phyloP scores from a whole-genome alignment of 2,888 invertebrate species.

The Callimorpha dominula region DNA sequence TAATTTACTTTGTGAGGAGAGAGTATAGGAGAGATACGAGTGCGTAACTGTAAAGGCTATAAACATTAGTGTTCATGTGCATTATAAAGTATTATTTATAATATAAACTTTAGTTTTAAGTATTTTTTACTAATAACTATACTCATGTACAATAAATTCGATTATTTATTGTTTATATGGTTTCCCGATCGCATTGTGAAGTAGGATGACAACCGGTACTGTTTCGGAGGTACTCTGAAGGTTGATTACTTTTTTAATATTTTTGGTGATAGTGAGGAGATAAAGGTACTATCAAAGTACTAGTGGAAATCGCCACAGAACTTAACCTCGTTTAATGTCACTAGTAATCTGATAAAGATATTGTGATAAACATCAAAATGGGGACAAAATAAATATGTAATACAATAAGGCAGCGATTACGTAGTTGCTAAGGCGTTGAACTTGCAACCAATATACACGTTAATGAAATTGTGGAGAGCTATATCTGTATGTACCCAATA shows the following conservation, averaged over 20 bases:
- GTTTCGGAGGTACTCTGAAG: not conserved
- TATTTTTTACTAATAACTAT: too few relatives aligned
- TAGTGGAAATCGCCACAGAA: slow-evolving; percentile 1
- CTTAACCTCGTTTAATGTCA: slow-evolving; percentile 5
- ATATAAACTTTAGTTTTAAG: too few relatives aligned
- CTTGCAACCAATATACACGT: not conserved
- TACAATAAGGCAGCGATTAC: not conserved
- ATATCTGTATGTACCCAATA: too few relatives aligned
- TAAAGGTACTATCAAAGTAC: not conserved
- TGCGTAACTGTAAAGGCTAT: too few relatives aligned
- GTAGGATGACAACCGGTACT: not conserved
- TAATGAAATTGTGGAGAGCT: not conserved
- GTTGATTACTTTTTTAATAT: not conserved
- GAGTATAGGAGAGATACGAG: too few relatives aligned
- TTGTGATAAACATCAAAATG: not conserved
- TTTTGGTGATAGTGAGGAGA: not conserved
- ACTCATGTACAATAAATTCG: too few relatives aligned
- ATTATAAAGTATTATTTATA: too few relatives aligned
- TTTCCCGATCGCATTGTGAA: not conserved
- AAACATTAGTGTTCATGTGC: too few relatives aligned
- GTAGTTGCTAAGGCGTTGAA: not conserved
- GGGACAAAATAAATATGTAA: not conserved
- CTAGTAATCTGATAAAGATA: not conserved
- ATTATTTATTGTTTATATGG: too few relatives aligned
- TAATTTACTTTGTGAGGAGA: too few relatives aligned